Conservation (phyloP, 2,113 vertebrate genomes). For the Grammatotria lemairii region DNA sequence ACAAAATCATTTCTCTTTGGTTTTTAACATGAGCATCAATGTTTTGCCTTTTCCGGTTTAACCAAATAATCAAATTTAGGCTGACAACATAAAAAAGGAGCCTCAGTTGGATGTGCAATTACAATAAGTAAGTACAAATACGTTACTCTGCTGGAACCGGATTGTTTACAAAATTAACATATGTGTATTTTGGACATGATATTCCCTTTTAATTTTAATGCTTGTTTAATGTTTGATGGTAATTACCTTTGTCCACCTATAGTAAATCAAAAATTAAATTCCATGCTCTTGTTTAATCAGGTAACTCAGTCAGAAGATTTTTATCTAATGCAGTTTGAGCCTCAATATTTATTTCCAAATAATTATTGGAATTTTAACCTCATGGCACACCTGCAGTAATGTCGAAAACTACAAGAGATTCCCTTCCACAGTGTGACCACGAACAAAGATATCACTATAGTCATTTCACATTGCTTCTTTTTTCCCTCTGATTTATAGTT, state of each 20-base stretch:
- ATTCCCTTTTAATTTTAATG: background rate
- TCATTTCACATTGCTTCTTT: background rate
- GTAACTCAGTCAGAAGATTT: background rate
- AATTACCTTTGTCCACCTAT: background rate
- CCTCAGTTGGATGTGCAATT: background rate
- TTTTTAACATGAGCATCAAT: background rate
- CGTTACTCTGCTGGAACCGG: fast-evolving
- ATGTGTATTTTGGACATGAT: background rate
- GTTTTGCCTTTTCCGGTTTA: background rate
- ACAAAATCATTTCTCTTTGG: background rate
- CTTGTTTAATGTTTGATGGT: background rate
- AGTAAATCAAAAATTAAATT: background rate
- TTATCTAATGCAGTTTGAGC: background rate
- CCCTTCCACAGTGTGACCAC: fast-evolving
- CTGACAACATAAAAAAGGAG: background rate
- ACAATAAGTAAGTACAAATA: background rate
- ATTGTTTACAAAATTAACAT: background rate
- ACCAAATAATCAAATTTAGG: background rate
- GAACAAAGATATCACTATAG: background rate
- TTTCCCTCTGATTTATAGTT: fast-evolving
- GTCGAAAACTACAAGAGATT: background rate
- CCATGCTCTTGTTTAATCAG: background rate
- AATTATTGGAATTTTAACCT: background rate
- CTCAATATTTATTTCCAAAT: background rate
- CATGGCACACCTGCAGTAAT: background rate